Evolutionary conservation across 2,113 vertebrate genomes (phyloP).

Genomic region (Cheilinus undulatus): DNA sequence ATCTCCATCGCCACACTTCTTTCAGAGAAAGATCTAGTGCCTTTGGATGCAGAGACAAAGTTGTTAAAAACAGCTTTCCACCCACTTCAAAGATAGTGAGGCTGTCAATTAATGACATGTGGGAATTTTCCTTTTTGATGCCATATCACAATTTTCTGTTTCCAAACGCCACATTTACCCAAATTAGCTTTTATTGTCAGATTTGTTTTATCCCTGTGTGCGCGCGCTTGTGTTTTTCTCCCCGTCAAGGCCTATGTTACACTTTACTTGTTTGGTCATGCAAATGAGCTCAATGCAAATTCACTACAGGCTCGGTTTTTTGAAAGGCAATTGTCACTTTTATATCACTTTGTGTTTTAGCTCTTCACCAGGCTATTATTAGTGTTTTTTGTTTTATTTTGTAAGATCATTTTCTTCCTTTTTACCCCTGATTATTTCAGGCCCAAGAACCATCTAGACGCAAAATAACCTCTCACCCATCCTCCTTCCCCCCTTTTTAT

Average conservation of each 20-base stretch:
- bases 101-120: conserved; percentile 72
- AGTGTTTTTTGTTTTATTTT: conserved; percentile 33
- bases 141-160: conserved; percentile 54
- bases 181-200: conserved; percentile 56
- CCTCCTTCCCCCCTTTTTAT: conserved; percentile 76
- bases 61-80: conserved; percentile 92
- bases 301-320: conserved; percentile 61
- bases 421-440: conserved; percentile 85
- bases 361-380: conserved; percentile 59
- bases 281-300: conserved; percentile 75
- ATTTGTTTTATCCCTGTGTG: conserved; percentile 32
- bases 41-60: conserved; percentile 93
- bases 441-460: conserved; percentile 93
- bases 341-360: conserved; percentile 68
- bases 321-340: conserved; percentile 75
- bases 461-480: conserved; percentile 83
- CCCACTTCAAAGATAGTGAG: conserved; percentile 91
- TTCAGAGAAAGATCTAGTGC: conserved; percentile 93
- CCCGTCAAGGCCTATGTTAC: conserved; percentile 63
- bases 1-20: conserved; percentile 80
- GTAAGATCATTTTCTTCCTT: conserved; percentile 34
- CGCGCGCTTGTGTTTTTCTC: conserved; percentile 49
- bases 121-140: conserved; percentile 56
- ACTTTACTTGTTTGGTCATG: conserved; percentile 74
- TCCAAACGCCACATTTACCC: conserved; percentile 63